These are phyloP conservation scores for Hyaena hyaena DNA, from an alignment of 2,113 vertebrate genomes.

Conservation along the genomic window DNA sequence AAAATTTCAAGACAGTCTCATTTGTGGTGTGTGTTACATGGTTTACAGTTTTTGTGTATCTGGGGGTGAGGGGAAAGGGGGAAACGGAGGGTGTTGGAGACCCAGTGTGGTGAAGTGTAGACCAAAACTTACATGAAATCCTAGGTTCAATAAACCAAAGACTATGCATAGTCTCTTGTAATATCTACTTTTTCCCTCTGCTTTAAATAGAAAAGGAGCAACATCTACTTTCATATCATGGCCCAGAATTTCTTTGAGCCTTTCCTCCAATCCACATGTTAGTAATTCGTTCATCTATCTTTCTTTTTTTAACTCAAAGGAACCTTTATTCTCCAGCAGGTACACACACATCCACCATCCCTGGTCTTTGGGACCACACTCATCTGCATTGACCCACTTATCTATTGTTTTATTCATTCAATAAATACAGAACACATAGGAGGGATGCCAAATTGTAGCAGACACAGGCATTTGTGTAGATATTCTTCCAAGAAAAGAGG, in stretches of 20 bases:
- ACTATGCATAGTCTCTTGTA: neutral
- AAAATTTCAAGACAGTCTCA: neutral
- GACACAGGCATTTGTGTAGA: neutral
- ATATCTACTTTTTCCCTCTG: neutral
- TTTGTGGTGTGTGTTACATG: neutral
- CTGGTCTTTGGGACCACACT: neutral
- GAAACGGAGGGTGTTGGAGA: neutral
- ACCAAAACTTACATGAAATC: constrained; percentile 11
- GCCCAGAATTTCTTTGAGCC: neutral
- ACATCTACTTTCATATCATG: neutral
- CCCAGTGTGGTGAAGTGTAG: neutral
- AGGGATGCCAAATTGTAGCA: neutral
- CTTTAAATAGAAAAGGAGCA: neutral
- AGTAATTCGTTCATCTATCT: neutral
- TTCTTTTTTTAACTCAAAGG: constrained; percentile 6
- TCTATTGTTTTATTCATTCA: neutral
- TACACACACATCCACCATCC: neutral
- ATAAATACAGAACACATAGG: neutral
- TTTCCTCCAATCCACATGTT: neutral
- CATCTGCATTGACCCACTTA: neutral
- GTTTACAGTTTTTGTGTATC: neutral
- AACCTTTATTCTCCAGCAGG: constrained; percentile 64
- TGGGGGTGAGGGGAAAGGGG: neutral
- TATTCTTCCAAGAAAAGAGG: neutral
- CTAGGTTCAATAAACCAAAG: neutral